These are phyloP conservation scores for Acestrorhynchus altus DNA, from an alignment of 2,797 vertebrate genomes.

Conservation along the genomic window DNA sequence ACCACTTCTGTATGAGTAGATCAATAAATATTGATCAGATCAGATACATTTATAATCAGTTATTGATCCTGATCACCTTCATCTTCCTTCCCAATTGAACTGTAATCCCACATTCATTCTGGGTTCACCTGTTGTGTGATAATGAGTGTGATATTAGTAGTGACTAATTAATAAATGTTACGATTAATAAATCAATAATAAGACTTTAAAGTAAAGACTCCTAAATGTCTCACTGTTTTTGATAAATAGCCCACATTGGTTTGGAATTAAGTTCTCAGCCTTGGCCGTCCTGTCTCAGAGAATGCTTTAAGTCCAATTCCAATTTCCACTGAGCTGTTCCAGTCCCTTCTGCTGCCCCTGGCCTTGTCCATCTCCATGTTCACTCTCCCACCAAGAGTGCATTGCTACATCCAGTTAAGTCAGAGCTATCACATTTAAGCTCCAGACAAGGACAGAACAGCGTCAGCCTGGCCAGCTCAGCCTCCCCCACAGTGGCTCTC, in stretches of 20 bases:
- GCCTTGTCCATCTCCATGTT: background rate
- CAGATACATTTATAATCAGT: no score
- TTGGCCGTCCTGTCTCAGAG: background rate
- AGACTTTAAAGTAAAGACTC: no score
- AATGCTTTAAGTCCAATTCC: background rate
- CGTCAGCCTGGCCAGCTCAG: background rate
- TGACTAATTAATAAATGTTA: no score
- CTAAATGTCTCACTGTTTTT: conserved; percentile 14
- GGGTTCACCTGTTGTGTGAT: no score
- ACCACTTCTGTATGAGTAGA: no score
- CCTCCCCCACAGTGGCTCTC: background rate
- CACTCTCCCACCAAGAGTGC: background rate
- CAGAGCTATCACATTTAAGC: background rate
- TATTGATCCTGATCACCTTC: no score
- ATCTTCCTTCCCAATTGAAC: no score
- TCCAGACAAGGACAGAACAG: conserved; percentile 11
- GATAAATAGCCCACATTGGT: background rate
- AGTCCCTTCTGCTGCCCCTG: background rate
- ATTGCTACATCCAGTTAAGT: background rate
- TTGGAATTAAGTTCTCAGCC: background rate
- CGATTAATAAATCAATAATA: no score
- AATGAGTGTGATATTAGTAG: no score
- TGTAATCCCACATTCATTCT: no score
- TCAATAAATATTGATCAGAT: no score
- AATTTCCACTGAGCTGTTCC: background rate